A percentile compares a stretch with the other conserved stretches of the same genome.
Conservation (phyloP, 2,113 vertebrate species). For the Suncus etruscus region DNA sequence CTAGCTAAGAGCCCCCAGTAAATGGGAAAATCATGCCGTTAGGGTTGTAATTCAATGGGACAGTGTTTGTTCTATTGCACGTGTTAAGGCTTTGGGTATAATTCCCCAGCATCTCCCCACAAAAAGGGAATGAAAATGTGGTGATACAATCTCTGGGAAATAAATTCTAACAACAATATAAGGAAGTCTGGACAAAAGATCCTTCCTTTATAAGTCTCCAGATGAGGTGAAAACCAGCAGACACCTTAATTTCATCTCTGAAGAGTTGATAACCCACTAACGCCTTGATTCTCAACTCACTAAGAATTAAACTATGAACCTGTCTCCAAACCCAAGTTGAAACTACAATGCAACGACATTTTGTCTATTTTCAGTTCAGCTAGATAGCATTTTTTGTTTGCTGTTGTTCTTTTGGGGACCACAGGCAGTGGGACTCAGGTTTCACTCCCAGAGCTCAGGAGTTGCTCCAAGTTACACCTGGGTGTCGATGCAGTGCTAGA, state of each 20-base stretch:
- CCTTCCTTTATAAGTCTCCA: not conserved
- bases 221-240: not conserved
- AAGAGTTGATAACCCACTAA: not conserved
- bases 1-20: not conserved
- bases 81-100: too few relatives aligned
- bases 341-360: not conserved
- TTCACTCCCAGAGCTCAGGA: too few relatives aligned
- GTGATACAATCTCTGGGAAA: not conserved
- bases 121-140: not conserved
- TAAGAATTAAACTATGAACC: not conserved
- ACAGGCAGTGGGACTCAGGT: too few relatives aligned
- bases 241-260: conserved; percentile 38
- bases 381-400: too few relatives aligned
- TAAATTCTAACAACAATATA: not conserved
- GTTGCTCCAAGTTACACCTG: too few relatives aligned
- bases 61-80: too few relatives aligned
- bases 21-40: too few relatives aligned
- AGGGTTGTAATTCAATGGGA: too few relatives aligned
- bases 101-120: too few relatives aligned
- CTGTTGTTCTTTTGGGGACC: too few relatives aligned
- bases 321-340: not conserved
- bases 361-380: not conserved
- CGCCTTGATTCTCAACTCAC: not conserved
- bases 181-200: not conserved
- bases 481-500: too few relatives aligned